Evolutionary conservation across 2,113 vertebrate species (phyloP).

Genomic region (Acrocephalus arundinaceus): DNA sequence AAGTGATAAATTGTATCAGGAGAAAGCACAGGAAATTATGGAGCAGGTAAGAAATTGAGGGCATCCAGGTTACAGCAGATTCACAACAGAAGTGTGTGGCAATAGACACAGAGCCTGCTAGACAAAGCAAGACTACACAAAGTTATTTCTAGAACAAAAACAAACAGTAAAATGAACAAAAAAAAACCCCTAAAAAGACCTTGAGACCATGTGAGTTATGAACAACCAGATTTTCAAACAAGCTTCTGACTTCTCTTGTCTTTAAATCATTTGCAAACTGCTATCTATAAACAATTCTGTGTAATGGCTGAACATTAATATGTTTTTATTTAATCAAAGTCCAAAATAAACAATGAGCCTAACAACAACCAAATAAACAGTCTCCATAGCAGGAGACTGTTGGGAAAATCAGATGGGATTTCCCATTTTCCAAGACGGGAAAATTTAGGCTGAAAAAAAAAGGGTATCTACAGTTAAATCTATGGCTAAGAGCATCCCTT

Average conservation of each 20-base stretch:
- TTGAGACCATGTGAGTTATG: neutral
- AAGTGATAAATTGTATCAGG: neutral
- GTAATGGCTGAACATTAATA: neutral
- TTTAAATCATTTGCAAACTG: neutral
- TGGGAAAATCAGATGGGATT: no score
- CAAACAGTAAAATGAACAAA: neutral
- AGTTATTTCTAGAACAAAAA: neutral
- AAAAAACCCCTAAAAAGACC: neutral
- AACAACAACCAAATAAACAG: neutral
- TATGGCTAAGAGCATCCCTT: neutral
- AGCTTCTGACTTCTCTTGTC: neutral
- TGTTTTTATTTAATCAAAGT: neutral
- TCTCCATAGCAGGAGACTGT: neutral
- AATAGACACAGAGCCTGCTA: neutral
- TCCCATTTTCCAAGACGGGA: neutral
- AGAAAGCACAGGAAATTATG: neutral
- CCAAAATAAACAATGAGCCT: neutral
- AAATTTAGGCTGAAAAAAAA: neutral
- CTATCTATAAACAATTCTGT: neutral
- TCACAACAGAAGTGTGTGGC: neutral
- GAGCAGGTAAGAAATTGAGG: neutral
- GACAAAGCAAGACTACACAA: neutral
- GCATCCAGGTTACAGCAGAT: neutral
- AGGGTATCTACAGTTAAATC: neutral
- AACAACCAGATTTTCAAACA: neutral